Evolutionary conservation across 2,113 vertebrate genomes (phyloP).

Genomic region (Rhinoderma darwinii): DNA sequence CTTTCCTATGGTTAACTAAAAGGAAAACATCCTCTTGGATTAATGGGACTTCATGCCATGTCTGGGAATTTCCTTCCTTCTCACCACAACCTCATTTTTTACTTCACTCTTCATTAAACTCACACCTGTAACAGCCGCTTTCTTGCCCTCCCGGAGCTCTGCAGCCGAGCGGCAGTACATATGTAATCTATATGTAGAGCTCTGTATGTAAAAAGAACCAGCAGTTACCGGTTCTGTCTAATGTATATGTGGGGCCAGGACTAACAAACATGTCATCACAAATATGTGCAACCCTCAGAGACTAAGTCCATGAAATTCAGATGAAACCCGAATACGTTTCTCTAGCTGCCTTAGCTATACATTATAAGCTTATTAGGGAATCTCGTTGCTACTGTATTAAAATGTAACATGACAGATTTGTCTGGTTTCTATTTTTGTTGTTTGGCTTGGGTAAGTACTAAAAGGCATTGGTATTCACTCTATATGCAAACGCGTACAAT

Average conservation of each 20-base stretch:
- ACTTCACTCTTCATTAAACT: conserved; percentile 55
- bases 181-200: neutral
- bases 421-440: conserved; percentile 26
- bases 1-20: conserved; percentile 42
- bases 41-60: conserved; percentile 57
- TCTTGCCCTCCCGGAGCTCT: conserved; percentile 46
- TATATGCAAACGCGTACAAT: conserved; percentile 3
- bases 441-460: neutral
- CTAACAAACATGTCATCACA: conserved; percentile 6
- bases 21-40: conserved; percentile 56
- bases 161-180: neutral
- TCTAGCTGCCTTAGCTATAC: conserved; percentile 1
- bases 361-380: neutral
- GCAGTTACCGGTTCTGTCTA: neutral
- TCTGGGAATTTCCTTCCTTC: conserved; percentile 54
- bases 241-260: neutral
- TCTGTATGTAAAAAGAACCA: neutral
- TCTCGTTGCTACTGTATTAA: conserved; percentile 11
- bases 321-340: neutral
- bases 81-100: conserved; percentile 47
- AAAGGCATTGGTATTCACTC: neutral
- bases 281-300: neutral
- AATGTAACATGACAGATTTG: conserved; percentile 24
- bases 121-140: conserved; percentile 44
- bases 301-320: conserved; percentile 3